Evolutionary conservation across 2,888 invertebrate genomes (phyloP).

Genomic region (Homarus gammarus): DNA sequence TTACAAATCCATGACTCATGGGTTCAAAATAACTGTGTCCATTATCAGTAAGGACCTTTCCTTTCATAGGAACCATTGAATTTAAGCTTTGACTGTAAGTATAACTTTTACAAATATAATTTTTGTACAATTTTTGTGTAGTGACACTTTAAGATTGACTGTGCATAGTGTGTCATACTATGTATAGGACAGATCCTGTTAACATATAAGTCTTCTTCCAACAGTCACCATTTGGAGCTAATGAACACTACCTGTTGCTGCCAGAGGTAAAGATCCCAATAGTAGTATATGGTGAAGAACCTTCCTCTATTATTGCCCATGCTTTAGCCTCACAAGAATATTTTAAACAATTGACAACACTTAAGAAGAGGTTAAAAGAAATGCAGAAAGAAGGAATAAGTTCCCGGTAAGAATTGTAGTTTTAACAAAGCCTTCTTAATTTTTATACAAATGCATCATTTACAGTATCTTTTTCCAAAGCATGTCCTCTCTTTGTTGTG

Average conservation of each 20-base stretch:
- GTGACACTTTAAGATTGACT: too few relatives aligned
- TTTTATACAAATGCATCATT: too few relatives aligned
- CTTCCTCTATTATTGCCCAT: constrained; percentile 91
- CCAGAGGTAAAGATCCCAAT: constrained; percentile 71
- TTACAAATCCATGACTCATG: too few relatives aligned
- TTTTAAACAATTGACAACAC: constrained; percentile 83
- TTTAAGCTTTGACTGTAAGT: too few relatives aligned
- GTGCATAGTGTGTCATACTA: too few relatives aligned
- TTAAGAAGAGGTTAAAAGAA: constrained; percentile 76
- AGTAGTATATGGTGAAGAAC: constrained; percentile 86
- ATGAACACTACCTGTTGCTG: constrained; percentile 66
- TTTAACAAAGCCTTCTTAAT: not conserved
- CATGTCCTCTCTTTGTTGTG: too few relatives aligned
- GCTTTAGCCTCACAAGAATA: constrained; percentile 87
- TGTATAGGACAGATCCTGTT: too few relatives aligned
- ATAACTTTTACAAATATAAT: too few relatives aligned
- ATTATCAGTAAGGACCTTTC: too few relatives aligned
- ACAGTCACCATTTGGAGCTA: constrained; percentile 66
- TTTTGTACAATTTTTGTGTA: too few relatives aligned
- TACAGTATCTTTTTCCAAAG: not conserved
- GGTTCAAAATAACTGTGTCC: too few relatives aligned
- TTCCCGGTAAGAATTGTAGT: constrained; percentile 11
- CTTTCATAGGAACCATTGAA: too few relatives aligned
- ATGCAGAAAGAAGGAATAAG: constrained; percentile 30
- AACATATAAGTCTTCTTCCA: not conserved